Evolutionary conservation across 2,888 invertebrate genomes (phyloP).

Genomic region (Torymus tubicola): DNA sequence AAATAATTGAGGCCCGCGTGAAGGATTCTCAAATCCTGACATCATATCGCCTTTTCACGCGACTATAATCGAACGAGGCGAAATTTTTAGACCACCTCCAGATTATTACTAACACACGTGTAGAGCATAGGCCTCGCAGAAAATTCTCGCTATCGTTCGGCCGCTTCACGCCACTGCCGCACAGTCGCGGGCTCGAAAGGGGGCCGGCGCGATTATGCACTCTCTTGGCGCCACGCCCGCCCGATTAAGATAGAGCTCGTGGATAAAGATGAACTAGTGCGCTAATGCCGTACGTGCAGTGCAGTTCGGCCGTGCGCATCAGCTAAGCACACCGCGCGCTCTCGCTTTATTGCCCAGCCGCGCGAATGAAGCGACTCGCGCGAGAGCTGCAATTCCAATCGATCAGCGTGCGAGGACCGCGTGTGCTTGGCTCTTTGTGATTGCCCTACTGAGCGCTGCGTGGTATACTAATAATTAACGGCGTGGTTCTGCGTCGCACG

Average conservation of each 20-base stretch:
- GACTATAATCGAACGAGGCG: too few relatives aligned
- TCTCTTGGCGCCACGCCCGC: slow-evolving; percentile 46
- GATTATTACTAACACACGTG: too few relatives aligned
- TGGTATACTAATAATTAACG: not conserved
- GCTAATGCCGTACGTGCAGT: slow-evolving; percentile 30
- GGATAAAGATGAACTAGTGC: slow-evolving; percentile 55
- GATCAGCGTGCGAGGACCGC: not conserved
- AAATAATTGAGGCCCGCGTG: too few relatives aligned
- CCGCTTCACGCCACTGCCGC: too few relatives aligned
- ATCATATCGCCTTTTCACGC: too few relatives aligned
- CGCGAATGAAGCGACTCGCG: not conserved
- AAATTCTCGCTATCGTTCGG: too few relatives aligned
- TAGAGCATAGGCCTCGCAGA: too few relatives aligned
- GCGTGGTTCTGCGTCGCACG: too few relatives aligned
- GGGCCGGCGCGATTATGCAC: not conserved
- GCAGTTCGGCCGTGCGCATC: not conserved
- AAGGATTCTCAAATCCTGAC: too few relatives aligned
- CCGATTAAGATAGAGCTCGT: slow-evolving; percentile 49
- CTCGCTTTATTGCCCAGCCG: not conserved
- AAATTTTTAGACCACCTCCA: too few relatives aligned
- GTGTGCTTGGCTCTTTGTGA: too few relatives aligned
- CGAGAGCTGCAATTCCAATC: slow-evolving; percentile 37
- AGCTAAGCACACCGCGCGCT: not conserved
- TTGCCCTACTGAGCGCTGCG: not conserved
- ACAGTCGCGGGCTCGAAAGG: too few relatives aligned